Conservation (phyloP, 2,797 vertebrate genomes). For the Pterois miles region DNA sequence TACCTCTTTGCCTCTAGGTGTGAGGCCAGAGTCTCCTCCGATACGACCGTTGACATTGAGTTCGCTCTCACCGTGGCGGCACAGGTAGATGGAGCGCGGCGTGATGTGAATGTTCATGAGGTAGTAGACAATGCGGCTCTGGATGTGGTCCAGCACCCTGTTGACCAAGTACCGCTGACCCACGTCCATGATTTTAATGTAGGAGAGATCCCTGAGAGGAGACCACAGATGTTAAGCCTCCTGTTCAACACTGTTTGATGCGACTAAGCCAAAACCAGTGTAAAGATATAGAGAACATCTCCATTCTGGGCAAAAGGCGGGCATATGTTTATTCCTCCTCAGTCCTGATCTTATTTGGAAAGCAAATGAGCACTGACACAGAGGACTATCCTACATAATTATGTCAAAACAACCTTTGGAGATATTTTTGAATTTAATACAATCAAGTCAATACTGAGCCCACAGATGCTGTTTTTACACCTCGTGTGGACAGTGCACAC, state of each 20-base stretch:
- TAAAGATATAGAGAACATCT: background rate
- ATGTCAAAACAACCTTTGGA: background rate
- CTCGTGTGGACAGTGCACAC: no score
- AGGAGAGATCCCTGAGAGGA: conserved; percentile 91
- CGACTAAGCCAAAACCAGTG: background rate
- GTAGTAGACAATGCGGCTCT: conserved; percentile 99
- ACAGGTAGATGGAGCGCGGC: conserved; percentile 97
- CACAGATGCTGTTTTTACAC: no score
- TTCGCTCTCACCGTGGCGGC: conserved; percentile 97
- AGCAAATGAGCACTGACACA: background rate
- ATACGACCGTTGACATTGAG: conserved; percentile 95
- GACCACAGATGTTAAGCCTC: background rate
- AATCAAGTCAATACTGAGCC: no score
- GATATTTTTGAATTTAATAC: no score
- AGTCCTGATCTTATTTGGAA: background rate
- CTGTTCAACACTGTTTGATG: background rate
- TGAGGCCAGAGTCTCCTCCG: conserved; percentile 97
- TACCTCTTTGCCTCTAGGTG: conserved; percentile 90
- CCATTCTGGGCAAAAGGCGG: background rate
- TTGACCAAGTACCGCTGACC: conserved; percentile 96
- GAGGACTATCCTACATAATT: background rate
- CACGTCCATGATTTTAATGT: conserved; percentile 98
- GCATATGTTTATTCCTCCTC: background rate
- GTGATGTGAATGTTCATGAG: conserved; percentile 99
- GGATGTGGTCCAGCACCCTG: conserved; percentile 96